Conservation (phyloP, 2,113 vertebrate species). For the Rynchops niger region DNA sequence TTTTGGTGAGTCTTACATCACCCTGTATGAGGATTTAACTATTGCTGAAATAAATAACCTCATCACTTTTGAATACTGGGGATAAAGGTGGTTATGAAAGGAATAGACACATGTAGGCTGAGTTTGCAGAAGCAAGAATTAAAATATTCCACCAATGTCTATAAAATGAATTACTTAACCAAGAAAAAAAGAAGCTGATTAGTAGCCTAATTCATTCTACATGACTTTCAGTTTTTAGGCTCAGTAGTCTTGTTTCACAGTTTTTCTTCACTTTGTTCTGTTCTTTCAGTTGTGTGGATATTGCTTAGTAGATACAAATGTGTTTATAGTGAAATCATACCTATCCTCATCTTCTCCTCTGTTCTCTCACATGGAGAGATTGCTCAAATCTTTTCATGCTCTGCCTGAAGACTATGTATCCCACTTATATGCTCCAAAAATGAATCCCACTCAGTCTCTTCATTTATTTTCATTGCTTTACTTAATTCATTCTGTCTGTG, state of each 20-base stretch:
- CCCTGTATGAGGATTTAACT: background rate
- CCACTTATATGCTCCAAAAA: background rate
- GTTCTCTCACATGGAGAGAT: background rate
- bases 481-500: background rate
- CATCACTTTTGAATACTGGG: background rate
- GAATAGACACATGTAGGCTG: background rate
- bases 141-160: background rate
- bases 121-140: background rate
- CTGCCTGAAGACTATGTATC: background rate
- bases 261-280: background rate
- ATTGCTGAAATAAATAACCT: background rate
- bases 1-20: background rate
- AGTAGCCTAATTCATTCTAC: background rate
- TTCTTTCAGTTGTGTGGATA: background rate
- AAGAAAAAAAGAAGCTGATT: background rate
- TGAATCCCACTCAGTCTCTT: background rate
- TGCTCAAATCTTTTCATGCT: background rate
- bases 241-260: background rate
- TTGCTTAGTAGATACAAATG: background rate
- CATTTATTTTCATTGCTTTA: background rate
- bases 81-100: background rate
- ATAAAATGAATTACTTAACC: background rate
- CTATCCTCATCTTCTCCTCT: background rate
- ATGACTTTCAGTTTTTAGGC: background rate
- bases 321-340: background rate